Evolutionary conservation across 2,797 vertebrate genomes (phyloP), one percentile per base, ranked within the genome.

Genomic region (Ctenopoma kingsleyae): DNA sequence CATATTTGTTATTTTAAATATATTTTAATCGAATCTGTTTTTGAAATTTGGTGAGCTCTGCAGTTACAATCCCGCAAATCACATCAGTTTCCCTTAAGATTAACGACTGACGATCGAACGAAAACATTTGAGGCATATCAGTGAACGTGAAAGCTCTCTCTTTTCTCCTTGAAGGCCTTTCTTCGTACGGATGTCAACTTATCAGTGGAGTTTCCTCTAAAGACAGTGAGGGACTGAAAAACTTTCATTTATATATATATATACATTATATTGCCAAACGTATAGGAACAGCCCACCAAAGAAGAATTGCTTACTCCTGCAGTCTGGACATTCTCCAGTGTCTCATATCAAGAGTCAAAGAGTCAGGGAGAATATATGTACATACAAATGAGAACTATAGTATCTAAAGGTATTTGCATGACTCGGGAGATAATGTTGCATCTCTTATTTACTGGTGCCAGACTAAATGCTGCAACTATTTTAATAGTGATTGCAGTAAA

Each of bases 51-150:
- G 1, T 41, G 25, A 27, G 25, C 1, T 27, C 13, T n/a, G 12
- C 32, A 48, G 25, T 36, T 13, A 9, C 17, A 56, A 35, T 35
- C 9, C 66, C 66, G 71, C 50, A 43, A 8, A 57, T 71, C 46
- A 57, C 67, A 74, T 67, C 61, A 71, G 49, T 11, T 10, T 20
- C 25, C 17, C 35, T 51, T 0, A 22, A 12, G 67, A 66, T 56
- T 61, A 36, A 79, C 41, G 47, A 1, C 2, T 0, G 0, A 19
- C 1, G 20, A 0, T 17, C 47, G 66, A 60, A 9, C 27, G 38
- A 22, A 7, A 13, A 41, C 55, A 55, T 17, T 0, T 19, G 50
- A 59, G 25, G 50, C 15, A 4, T 8, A 27, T 5, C 8, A 12
- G 43, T 63, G 41, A 53, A 41, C 54, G 17, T 46, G 16, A 10